Conservation (phyloP, 2,113 vertebrate genomes). For the Phrynosoma blainvillii region DNA sequence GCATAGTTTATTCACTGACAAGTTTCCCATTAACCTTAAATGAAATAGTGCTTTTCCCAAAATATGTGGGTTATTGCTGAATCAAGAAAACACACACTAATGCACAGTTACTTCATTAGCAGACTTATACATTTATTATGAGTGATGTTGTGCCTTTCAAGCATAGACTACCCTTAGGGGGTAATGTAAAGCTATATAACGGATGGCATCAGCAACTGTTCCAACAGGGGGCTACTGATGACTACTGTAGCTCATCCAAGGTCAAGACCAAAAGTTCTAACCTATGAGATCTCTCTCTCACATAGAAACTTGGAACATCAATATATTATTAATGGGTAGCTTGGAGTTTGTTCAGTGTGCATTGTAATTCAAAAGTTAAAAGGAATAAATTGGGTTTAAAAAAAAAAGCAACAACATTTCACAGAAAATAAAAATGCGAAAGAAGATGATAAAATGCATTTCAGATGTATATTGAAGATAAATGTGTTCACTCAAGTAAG, state of each 20-base stretch:
- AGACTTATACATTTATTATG: not conserved
- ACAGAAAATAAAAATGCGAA: not conserved
- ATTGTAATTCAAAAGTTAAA: not conserved
- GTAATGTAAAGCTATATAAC: not conserved
- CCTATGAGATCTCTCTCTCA: not conserved
- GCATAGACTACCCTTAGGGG: not conserved
- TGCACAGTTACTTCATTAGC: not conserved
- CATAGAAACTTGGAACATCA: not conserved
- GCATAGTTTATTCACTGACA: not conserved
- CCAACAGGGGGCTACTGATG: not conserved
- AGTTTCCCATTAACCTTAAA: not conserved
- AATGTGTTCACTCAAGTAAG: not conserved
- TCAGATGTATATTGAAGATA: not conserved
- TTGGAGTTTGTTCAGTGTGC: not conserved
- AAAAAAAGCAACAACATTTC: not conserved
- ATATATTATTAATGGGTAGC: not conserved
- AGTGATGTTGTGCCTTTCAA: not conserved
- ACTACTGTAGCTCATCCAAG: not conserved
- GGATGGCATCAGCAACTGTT: not conserved
- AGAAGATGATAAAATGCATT: not conserved
- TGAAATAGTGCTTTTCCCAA: not conserved
- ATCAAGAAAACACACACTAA: not conserved
- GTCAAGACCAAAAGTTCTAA: not conserved
- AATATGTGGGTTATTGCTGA: not conserved
- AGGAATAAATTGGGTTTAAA: not conserved